Evolutionary conservation across 2,797 vertebrate genomes (phyloP).

Genomic region (Danionella dracula): DNA sequence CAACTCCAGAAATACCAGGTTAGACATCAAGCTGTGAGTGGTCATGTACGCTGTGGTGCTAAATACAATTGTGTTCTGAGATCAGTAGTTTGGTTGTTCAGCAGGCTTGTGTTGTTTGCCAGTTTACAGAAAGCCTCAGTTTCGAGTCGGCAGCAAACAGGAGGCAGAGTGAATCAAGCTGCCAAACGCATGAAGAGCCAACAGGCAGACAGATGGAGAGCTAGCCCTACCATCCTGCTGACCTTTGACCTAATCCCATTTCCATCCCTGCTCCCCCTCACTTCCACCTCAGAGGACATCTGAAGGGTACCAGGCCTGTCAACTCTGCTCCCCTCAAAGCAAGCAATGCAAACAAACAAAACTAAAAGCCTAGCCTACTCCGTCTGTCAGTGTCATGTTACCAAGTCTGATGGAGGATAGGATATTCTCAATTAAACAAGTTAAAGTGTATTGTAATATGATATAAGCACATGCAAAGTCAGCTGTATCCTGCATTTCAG

Average conservation of each 20-base stretch:
- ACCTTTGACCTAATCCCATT: conserved; percentile 23
- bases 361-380: conserved; percentile 7
- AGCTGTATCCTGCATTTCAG: not conserved
- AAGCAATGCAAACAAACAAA: conserved; percentile 21
- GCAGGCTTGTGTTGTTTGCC: not conserved
- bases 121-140: not conserved
- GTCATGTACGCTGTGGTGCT: not conserved
- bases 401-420: not conserved
- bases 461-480: not conserved
- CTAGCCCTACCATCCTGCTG: not conserved
- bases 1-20: not conserved
- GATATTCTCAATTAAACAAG: conserved; percentile 16
- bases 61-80: not conserved
- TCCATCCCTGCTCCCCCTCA: not conserved
- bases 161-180: not conserved
- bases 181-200: conserved; percentile 17
- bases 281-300: conserved; percentile 1
- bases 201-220: conserved; percentile 20
- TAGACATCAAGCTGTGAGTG: not conserved
- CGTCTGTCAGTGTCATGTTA: not conserved
- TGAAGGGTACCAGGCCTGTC: conserved; percentile 13
- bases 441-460: conserved; percentile 19
- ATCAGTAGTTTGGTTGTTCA: not conserved
- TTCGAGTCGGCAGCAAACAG: conserved; percentile 10
- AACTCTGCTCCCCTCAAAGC: not conserved